Percentiles rank a stretch among this genome's conserved stretches.
These are phyloP conservation scores for Tympanuchus pallidicinctus DNA, from an alignment of 2,113 vertebrate genomes.

Conservation along the genomic window DNA sequence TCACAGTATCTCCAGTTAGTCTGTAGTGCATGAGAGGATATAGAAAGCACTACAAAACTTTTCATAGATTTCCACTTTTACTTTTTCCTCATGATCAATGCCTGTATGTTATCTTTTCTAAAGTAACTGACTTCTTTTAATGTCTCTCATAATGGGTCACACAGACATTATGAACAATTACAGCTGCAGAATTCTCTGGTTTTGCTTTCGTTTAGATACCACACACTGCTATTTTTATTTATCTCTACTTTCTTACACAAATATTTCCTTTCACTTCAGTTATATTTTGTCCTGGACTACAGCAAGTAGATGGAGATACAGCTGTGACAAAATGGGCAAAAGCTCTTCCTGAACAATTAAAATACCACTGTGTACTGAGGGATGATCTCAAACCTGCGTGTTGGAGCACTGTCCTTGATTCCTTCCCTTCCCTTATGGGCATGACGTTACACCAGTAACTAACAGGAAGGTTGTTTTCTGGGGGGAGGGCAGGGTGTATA, in stretches of 20 bases:
- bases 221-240: neutral
- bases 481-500: accelerated
- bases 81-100: neutral
- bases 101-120: neutral
- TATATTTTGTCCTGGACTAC: neutral
- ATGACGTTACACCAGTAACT: neutral
- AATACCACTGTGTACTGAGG: neutral
- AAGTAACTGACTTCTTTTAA: constrained; percentile 18
- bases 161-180: constrained; percentile 19
- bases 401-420: neutral
- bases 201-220: neutral
- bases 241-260: neutral
- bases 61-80: neutral
- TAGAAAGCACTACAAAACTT: neutral
- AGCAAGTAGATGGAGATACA: neutral
- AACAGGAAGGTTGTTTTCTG: neutral
- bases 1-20: neutral
- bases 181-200: neutral
- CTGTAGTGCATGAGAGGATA: neutral
- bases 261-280: neutral
- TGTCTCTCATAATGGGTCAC: constrained; percentile 1
- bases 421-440: too few species aligned
- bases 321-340: neutral
- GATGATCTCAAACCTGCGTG: neutral
- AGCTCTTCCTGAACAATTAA: neutral